Percentiles rank a stretch among this genome's conserved stretches.
Conservation (phyloP, 2,888 invertebrate species). For the Amiota minor region DNA sequence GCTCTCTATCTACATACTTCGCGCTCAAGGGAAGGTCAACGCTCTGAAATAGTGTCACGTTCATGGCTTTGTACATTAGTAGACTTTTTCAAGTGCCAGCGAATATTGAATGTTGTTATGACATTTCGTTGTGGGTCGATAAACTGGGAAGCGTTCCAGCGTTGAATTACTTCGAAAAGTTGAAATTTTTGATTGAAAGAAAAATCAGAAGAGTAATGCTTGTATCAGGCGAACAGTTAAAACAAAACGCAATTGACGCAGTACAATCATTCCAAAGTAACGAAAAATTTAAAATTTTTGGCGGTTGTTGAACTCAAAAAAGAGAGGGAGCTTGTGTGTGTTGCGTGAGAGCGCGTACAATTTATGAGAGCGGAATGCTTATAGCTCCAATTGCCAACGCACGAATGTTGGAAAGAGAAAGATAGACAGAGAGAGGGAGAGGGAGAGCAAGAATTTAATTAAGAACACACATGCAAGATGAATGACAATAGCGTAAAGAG, state of each 20-base stretch:
- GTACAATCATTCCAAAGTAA: background rate
- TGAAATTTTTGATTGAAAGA: constrained; percentile 53
- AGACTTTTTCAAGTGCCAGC: too few relatives aligned
- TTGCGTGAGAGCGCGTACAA: background rate
- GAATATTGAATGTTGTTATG: too few relatives aligned
- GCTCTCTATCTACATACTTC: background rate
- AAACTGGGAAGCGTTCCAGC: background rate
- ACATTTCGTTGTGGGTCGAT: background rate
- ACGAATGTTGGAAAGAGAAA: background rate
- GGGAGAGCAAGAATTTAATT: background rate
- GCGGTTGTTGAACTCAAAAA: constrained; percentile 19
- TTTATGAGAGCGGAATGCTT: background rate
- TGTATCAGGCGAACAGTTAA: constrained; percentile 60
- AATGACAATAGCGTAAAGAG: too few relatives aligned
- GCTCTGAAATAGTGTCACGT: constrained; percentile 60
- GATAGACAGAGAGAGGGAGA: background rate
- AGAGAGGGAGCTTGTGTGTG: background rate
- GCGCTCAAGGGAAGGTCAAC: constrained; percentile 47
- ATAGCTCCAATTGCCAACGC: background rate
- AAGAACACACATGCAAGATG: background rate
- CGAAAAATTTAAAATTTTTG: constrained; percentile 22
- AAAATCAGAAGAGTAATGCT: constrained; percentile 67
- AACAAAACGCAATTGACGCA: background rate
- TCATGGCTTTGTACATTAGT: constrained; percentile 59
- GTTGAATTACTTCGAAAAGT: constrained; percentile 13